phyloP scores from a whole-genome alignment of 2,113 vertebrate species.

The Cephalopterus ornatus region DNA sequence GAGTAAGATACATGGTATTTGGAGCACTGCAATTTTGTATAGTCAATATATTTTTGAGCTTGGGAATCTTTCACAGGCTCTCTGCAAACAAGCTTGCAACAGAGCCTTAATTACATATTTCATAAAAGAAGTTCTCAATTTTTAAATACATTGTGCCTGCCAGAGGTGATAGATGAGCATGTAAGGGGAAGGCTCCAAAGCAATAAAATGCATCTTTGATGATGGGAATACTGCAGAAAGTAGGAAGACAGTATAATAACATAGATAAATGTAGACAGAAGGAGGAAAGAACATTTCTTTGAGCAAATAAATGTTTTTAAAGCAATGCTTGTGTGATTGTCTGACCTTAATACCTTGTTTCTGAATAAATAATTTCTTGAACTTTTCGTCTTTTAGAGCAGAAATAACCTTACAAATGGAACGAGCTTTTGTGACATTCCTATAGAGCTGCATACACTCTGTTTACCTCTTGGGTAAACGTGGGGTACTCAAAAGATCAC shows the following conservation, averaged over 20 bases:
- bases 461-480: not conserved
- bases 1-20: not conserved
- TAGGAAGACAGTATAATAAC: not conserved
- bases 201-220: not conserved
- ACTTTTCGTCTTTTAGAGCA: not conserved
- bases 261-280: not conserved
- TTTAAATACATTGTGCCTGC: constrained; percentile 29
- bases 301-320: not conserved
- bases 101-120: constrained; percentile 11
- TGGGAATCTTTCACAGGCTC: not conserved
- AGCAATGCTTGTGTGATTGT: not conserved
- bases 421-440: not conserved
- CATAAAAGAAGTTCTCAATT: not conserved
- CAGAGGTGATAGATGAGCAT: constrained; percentile 17
- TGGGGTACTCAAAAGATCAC: not conserved
- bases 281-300: not conserved
- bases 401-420: not conserved
- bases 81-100: not conserved
- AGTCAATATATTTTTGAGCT: constrained; percentile 11
- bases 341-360: not conserved
- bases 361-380: not conserved
- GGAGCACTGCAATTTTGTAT: not conserved
- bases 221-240: not conserved
- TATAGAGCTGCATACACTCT: not conserved
- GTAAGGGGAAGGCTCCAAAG: constrained; percentile 16